A percentile compares a stretch with the other conserved stretches of the same genome.
Evolutionary conservation across 2,797 vertebrate genomes (phyloP).

Genomic region (Chelidonichthys spinosus): DNA sequence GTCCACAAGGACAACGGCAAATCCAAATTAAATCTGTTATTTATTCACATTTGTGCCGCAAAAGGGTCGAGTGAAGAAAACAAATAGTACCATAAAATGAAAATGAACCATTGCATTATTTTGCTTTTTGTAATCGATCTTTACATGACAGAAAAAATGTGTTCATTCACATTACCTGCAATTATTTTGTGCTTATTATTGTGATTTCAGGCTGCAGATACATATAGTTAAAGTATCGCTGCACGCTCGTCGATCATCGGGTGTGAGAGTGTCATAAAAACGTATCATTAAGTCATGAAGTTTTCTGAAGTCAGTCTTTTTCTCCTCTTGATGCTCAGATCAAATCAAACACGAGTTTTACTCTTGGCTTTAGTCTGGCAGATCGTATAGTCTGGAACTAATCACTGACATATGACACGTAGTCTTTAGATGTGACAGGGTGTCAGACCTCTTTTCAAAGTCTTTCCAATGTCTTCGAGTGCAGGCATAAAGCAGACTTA

Average conservation of each 20-base stretch:
- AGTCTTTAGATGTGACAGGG: not conserved
- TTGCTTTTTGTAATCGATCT: not conserved
- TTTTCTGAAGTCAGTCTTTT: no score
- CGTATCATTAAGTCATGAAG: no score
- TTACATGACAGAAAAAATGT: not conserved
- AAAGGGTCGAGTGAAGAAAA: slow-evolving; percentile 4
- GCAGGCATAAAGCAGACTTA: not conserved
- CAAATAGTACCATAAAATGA: slow-evolving; percentile 1
- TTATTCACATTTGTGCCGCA: slow-evolving; percentile 9
- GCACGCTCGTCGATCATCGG: no score
- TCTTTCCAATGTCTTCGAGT: not conserved
- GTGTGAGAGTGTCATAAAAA: no score
- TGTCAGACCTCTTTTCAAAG: not conserved
- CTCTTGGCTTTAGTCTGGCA: not conserved
- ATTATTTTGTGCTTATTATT: not conserved
- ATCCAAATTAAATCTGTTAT: slow-evolving; percentile 17
- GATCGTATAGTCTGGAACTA: not conserved
- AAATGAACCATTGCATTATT: not conserved
- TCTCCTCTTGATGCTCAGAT: no score
- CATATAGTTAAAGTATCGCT: no score
- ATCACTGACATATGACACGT: no score
- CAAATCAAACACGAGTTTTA: no score
- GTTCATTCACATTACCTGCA: not conserved
- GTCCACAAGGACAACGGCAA: slow-evolving; percentile 4
- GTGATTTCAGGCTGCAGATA: no score